These are phyloP conservation scores for Caranx ignobilis DNA, from an alignment of 2,113 vertebrate genomes.

Conservation along the genomic window DNA sequence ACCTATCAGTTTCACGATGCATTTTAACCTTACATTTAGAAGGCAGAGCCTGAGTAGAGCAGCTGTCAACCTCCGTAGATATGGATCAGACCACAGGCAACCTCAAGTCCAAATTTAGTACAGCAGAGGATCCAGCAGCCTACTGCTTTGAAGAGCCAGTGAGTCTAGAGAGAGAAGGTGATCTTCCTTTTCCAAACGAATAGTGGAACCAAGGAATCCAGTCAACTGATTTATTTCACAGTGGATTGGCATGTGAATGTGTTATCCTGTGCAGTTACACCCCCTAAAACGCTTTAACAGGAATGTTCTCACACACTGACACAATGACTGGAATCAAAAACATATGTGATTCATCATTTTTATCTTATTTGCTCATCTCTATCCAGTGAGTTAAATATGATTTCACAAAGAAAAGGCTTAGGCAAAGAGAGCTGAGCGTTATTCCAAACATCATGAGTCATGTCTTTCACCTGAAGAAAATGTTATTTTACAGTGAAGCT, in stretches of 20 bases:
- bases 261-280: background rate
- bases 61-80: conserved; percentile 54
- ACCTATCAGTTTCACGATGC: conserved; percentile 64
- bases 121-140: conserved; percentile 3
- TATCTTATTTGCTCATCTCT: background rate
- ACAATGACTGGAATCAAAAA: too few relatives aligned
- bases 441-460: background rate
- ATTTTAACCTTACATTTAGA: conserved; percentile 55
- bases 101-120: conserved; percentile 24
- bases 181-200: background rate
- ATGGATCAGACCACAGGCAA: conserved; percentile 3
- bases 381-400: background rate
- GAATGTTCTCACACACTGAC: too few relatives aligned
- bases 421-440: background rate
- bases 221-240: background rate
- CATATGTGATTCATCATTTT: background rate
- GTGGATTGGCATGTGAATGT: background rate
- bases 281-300: background rate
- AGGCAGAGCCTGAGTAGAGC: conserved; percentile 22
- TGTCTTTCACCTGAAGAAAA: background rate
- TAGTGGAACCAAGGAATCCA: conserved; percentile 3
- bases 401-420: background rate
- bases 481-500: background rate
- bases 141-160: conserved; percentile 23
- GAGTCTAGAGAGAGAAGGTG: conserved; percentile 33